Conservation (phyloP, 2,113 vertebrate genomes). For the Rhynchomys soricoides region DNA sequence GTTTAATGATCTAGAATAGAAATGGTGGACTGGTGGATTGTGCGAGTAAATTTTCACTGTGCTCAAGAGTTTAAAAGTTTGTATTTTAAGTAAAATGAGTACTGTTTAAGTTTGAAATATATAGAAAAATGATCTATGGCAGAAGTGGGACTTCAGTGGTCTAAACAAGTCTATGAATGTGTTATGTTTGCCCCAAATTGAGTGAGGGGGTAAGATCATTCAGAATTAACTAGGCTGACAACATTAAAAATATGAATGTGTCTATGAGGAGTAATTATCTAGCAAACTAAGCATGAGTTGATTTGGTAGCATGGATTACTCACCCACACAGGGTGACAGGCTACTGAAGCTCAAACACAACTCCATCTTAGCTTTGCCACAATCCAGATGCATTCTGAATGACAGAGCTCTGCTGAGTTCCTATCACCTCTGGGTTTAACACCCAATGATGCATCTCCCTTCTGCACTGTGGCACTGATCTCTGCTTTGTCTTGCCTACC, state of each 20-base stretch:
- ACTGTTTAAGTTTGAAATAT: conserved; percentile 1
- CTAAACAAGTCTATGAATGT: not conserved
- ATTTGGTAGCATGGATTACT: not conserved
- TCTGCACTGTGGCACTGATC: not conserved
- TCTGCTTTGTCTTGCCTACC: not conserved
- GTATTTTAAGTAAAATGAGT: conserved; percentile 61
- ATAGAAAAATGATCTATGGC: not conserved
- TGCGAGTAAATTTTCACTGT: conserved; percentile 44
- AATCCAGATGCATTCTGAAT: not conserved
- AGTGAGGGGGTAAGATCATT: not conserved
- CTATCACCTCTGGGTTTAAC: no score
- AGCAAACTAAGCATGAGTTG: not conserved
- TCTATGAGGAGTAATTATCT: not conserved
- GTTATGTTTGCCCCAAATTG: not conserved
- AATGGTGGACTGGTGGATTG: conserved; percentile 32
- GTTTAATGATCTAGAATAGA: conserved; percentile 52
- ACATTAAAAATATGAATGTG: not conserved
- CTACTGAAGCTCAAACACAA: not conserved
- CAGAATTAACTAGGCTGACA: not conserved
- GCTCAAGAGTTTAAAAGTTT: not conserved
- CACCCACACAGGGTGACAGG: not conserved
- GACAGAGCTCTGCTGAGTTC: not conserved
- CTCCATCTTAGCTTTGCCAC: not conserved
- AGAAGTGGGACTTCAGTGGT: not conserved
- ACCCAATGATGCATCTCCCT: not conserved